Percentiles rank a stretch among this genome's conserved stretches.
Conservation (phyloP, 2,888 invertebrate species). For the Nycteola revayana region DNA sequence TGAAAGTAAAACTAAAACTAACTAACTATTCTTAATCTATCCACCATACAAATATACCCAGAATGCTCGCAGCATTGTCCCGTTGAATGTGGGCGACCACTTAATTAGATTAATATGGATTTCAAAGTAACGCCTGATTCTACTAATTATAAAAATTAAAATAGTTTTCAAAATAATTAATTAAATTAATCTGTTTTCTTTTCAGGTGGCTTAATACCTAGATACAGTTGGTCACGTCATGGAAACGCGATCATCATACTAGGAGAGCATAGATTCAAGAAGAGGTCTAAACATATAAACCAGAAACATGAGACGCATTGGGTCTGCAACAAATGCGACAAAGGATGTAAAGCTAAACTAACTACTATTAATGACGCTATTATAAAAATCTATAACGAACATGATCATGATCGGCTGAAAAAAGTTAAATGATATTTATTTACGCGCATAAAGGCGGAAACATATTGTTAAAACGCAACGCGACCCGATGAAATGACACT, state of each 20-base stretch:
- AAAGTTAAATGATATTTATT: conserved; percentile 39
- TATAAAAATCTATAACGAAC: conserved; percentile 61
- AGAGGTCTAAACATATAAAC: conserved; percentile 62
- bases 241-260: conserved; percentile 72
- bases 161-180: no score
- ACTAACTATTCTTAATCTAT: no score
- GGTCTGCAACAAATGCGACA: conserved; percentile 73
- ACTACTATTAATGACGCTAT: conserved; percentile 68
- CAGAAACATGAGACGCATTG: conserved; percentile 67
- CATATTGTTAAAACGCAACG: no score
- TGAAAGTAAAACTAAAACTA: no score
- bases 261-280: conserved; percentile 71
- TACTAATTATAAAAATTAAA: no score
- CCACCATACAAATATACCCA: no score
- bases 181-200: neutral
- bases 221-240: conserved; percentile 69
- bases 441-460: no score
- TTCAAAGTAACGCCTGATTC: no score
- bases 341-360: conserved; percentile 69
- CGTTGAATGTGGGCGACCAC: no score
- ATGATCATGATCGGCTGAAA: conserved; percentile 55
- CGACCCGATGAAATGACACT: no score
- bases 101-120: no score
- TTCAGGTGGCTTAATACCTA: conserved; percentile 46
- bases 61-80: no score